Conservation (phyloP, 2,797 vertebrate species). For the Heterohyrax brucei region DNA sequence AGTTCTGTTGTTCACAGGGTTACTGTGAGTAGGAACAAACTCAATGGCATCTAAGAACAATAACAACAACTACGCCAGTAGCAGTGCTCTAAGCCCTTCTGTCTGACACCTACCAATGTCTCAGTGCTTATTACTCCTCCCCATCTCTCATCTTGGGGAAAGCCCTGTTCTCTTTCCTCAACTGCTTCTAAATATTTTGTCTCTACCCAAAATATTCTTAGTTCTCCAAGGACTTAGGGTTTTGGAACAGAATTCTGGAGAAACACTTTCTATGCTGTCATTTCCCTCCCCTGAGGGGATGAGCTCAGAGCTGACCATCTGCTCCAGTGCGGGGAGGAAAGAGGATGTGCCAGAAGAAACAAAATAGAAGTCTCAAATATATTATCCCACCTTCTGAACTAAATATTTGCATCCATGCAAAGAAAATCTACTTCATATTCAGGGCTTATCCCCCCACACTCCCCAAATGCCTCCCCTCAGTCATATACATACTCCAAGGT, state of each 20-base stretch:
- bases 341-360: slow-evolving; percentile 69
- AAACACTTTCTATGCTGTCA: slow-evolving; percentile 29
- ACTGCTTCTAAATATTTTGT: slow-evolving; percentile 45
- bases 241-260: slow-evolving; percentile 70
- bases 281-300: slow-evolving; percentile 77
- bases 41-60: too few relatives aligned
- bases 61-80: background rate
- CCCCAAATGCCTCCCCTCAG: background rate
- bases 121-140: background rate
- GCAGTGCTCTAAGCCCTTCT: background rate
- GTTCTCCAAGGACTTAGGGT: slow-evolving; percentile 33
- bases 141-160: background rate
- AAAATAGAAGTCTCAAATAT: slow-evolving; percentile 32
- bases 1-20: too few relatives aligned
- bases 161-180: background rate
- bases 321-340: slow-evolving; percentile 64
- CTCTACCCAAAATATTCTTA: slow-evolving; percentile 48
- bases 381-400: slow-evolving; percentile 14
- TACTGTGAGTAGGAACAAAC: too few relatives aligned
- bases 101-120: background rate
- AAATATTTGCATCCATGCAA: slow-evolving; percentile 31
- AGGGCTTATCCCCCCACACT: background rate
- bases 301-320: slow-evolving; percentile 80
- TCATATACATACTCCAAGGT: background rate
- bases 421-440: background rate